phyloP scores from a whole-genome alignment of 2,888 invertebrate species.

The Muschampia plurimacula region DNA sequence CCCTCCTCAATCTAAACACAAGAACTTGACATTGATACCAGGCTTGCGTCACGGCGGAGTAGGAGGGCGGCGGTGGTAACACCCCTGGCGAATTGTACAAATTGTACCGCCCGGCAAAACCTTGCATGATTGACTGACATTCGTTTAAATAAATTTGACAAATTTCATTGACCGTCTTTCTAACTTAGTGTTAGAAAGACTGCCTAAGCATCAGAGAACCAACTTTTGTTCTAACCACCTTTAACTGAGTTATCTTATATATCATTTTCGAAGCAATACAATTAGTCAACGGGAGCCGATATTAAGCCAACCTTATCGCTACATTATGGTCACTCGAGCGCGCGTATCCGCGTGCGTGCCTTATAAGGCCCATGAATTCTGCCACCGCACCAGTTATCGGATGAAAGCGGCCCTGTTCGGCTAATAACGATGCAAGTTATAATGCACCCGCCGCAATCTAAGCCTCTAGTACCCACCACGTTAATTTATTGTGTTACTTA shows the following conservation, averaged over 20 bases:
- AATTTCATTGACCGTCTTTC: too few species aligned
- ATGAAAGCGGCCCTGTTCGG: slow-evolving; percentile 67
- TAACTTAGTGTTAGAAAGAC: too few species aligned
- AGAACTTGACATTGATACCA: too few species aligned
- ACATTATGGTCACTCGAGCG: slow-evolving; percentile 53
- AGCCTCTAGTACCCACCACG: slow-evolving; percentile 41
- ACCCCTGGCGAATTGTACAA: too few species aligned
- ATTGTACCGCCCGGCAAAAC: too few species aligned
- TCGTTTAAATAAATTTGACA: too few species aligned
- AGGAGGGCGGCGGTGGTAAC: too few species aligned
- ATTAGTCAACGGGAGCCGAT: slow-evolving; percentile 45
- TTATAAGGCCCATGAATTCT: slow-evolving; percentile 70
- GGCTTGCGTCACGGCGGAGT: too few species aligned
- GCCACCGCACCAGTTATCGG: slow-evolving; percentile 70
- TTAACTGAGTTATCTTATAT: neutral
- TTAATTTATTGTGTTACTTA: slow-evolving; percentile 56
- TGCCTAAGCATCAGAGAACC: too few species aligned
- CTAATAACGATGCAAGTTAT: slow-evolving; percentile 65
- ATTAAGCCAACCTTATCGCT: slow-evolving; percentile 40
- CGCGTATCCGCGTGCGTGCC: slow-evolving; percentile 63
- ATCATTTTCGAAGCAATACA: slow-evolving; percentile 10
- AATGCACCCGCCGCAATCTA: slow-evolving; percentile 49
- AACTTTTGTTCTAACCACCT: too few species aligned
- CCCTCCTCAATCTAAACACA: too few species aligned
- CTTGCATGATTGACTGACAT: too few species aligned